Conservation (phyloP, 2,113 vertebrate genomes). For the Toxostoma redivivum region DNA sequence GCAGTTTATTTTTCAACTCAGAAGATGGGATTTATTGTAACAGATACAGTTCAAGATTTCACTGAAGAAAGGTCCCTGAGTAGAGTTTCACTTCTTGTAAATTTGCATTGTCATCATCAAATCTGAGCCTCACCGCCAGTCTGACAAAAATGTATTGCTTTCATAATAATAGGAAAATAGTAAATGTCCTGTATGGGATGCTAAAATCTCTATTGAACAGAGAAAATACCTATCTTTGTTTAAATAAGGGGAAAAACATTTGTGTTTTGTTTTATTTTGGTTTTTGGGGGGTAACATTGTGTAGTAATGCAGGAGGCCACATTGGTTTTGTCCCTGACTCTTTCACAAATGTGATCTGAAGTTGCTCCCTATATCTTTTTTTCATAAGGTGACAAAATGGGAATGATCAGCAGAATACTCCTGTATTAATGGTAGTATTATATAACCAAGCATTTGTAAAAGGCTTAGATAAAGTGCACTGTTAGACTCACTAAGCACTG, state of each 20-base stretch:
- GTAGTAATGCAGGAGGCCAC: not conserved
- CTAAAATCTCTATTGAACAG: not conserved
- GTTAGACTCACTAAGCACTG: not conserved
- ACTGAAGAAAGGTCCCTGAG: not conserved
- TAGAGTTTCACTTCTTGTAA: not conserved
- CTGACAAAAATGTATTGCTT: not conserved
- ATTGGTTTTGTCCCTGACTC: not conserved
- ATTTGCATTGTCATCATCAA: not conserved
- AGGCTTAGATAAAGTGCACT: not conserved
- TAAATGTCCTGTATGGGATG: not conserved
- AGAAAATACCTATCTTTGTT: not conserved
- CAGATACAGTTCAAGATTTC: not conserved
- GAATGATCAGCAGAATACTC: not conserved
- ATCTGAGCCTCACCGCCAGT: not conserved
- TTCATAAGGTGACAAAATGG: not conserved
- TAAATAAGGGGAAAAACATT: not conserved
- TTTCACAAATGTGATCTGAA: not conserved
- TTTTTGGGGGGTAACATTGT: not conserved
- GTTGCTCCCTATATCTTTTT: not conserved
- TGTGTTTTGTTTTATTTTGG: not conserved
- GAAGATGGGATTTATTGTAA: not conserved
- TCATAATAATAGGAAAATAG: not conserved
- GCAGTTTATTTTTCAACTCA: slow-evolving; percentile 16
- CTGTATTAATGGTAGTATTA: not conserved
- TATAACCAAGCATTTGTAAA: not conserved